Evolutionary conservation across 2,113 vertebrate species (phyloP).

Genomic region (Datnioides undecimradiatus): DNA sequence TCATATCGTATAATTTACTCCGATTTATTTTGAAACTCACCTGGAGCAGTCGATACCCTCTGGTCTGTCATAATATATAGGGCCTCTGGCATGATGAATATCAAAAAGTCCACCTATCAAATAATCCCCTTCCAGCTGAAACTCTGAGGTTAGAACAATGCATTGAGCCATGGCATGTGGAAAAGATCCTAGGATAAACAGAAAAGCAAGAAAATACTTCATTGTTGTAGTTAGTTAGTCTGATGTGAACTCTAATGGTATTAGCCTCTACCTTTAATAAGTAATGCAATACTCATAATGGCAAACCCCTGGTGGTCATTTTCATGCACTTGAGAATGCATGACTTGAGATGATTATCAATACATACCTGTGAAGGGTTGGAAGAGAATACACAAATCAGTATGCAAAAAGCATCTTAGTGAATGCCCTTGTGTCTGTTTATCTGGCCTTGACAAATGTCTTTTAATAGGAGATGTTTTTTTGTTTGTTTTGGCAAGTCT

Average conservation of each 20-base stretch:
- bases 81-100: conserved; percentile 44
- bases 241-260: background rate
- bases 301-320: conserved; percentile 20
- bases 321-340: conserved; percentile 26
- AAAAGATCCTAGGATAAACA: conserved; percentile 43
- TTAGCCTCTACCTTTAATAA: background rate
- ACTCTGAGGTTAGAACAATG: conserved; percentile 59
- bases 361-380: background rate
- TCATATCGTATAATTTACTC: no score
- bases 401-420: conserved; percentile 60
- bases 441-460: no score
- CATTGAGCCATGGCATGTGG: background rate
- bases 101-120: conserved; percentile 78
- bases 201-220: conserved; percentile 19
- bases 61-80: conserved; percentile 30
- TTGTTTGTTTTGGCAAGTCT: no score
- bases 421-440: no score
- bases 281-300: background rate
- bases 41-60: conserved; percentile 67
- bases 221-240: background rate
- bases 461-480: no score
- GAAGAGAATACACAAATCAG: conserved; percentile 56
- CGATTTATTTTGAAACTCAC: conserved; percentile 58
- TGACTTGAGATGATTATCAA: background rate
- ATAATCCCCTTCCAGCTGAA: conserved; percentile 75